These are phyloP conservation scores for Littorina saxatilis DNA, from an alignment of 1,140 invertebrate species.

Conservation along the genomic window DNA sequence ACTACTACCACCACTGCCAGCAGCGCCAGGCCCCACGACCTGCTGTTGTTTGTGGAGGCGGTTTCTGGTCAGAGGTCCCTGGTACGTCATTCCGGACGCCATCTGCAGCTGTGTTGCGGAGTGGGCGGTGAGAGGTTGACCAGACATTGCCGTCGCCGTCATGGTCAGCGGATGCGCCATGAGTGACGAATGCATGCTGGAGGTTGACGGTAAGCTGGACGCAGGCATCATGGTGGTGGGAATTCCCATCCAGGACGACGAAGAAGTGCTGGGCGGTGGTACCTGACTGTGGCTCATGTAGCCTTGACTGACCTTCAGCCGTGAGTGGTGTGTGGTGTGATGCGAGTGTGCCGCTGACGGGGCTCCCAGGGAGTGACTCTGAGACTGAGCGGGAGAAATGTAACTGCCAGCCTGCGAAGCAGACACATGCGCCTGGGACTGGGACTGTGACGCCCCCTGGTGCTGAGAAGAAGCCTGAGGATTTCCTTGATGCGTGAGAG, in stretches of 20 bases:
- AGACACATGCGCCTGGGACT: too few species aligned
- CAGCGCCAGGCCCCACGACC: not conserved
- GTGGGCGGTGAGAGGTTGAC: not conserved
- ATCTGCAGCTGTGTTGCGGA: not conserved
- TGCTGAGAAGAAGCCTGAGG: too few species aligned
- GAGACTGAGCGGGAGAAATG: not conserved
- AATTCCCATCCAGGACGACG: too few species aligned
- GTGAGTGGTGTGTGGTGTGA: not conserved
- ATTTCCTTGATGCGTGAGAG: too few species aligned
- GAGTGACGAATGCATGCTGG: too few species aligned
- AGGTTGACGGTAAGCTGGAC: too few species aligned
- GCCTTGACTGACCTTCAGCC: not conserved
- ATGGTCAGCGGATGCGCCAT: not conserved
- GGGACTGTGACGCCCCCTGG: too few species aligned
- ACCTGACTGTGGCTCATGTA: not conserved
- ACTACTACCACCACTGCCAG: not conserved
- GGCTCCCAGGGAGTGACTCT: not conserved
- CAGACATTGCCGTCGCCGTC: not conserved
- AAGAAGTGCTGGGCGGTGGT: not conserved
- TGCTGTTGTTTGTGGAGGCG: constrained; percentile 7
- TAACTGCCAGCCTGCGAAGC: too few species aligned
- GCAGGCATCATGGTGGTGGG: too few species aligned
- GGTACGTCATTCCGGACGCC: constrained; percentile 1
- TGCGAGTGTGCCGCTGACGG: too few species aligned
- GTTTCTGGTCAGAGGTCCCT: constrained; percentile 31